Conservation (phyloP, 2,888 invertebrate species). For the Ceraclea dissimilis region DNA sequence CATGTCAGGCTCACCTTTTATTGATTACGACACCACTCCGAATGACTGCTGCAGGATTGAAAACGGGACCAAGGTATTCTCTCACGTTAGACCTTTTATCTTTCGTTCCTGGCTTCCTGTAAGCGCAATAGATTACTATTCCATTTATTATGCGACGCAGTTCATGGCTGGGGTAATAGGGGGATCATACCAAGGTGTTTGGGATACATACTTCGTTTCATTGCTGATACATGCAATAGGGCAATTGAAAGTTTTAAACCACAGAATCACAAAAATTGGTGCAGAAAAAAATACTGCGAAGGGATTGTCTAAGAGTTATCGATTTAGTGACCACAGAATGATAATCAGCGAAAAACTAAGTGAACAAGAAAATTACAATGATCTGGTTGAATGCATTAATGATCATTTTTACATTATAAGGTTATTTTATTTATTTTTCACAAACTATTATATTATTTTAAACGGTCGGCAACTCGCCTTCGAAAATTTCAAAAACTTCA, state of each 20-base stretch:
- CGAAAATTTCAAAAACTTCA: no score
- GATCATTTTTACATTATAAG: slow-evolving; percentile 22
- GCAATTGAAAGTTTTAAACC: slow-evolving; percentile 35
- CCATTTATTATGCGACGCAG: slow-evolving; percentile 30
- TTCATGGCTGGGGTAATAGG: slow-evolving; percentile 37
- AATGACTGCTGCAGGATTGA: slow-evolving; percentile 16
- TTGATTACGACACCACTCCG: slow-evolving; percentile 20
- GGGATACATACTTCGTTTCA: slow-evolving; percentile 38
- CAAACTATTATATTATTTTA: no score
- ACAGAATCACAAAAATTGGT: background rate
- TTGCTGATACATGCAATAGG: slow-evolving; percentile 41
- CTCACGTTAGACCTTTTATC: slow-evolving; percentile 21
- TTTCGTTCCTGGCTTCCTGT: slow-evolving; percentile 25
- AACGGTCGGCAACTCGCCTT: no score
- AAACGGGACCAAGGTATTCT: slow-evolving; percentile 21
- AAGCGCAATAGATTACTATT: slow-evolving; percentile 10
- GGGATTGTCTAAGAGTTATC: no score
- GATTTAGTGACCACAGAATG: no score
- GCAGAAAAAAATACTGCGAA: background rate
- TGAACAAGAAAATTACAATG: background rate
- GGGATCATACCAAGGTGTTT: slow-evolving; percentile 38
- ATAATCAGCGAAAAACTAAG: no score
- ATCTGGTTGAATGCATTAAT: slow-evolving; percentile 18
- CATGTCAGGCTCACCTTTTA: slow-evolving; percentile 14
- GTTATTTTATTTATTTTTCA: slow-evolving; percentile 8